phyloP scores from a whole-genome alignment of 1,140 invertebrate genomes.

The Drosophila bipectinata region DNA sequence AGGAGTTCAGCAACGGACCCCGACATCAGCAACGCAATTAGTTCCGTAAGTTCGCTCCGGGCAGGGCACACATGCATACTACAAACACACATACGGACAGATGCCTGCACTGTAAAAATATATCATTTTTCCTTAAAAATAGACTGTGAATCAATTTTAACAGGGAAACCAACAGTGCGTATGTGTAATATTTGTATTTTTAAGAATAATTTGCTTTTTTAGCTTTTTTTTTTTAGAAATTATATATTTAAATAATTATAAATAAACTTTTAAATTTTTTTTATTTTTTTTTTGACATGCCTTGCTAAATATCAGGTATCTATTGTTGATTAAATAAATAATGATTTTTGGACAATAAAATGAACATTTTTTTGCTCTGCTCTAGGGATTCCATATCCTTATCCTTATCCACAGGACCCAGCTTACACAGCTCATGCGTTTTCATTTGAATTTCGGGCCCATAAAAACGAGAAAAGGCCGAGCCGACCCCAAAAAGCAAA shows the following conservation, averaged over 20 bases:
- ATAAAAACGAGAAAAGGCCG: constrained; percentile 57
- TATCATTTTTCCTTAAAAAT: background rate
- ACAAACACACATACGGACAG: constrained; percentile 12
- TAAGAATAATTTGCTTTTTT: background rate
- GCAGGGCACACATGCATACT: constrained; percentile 16
- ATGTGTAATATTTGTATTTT: background rate
- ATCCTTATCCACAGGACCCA: constrained; percentile 30
- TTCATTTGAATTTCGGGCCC: constrained; percentile 51
- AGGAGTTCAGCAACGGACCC: constrained; percentile 37
- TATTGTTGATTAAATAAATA: background rate
- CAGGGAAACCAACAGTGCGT: background rate
- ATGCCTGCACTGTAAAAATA: background rate
- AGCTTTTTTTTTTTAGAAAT: too few species aligned
- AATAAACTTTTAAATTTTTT: too few species aligned
- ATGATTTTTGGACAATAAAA: background rate
- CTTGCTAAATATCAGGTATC: too few species aligned
- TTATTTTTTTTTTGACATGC: too few species aligned
- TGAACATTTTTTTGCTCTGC: background rate
- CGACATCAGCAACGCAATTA: constrained; percentile 46
- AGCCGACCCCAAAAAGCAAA: constrained; percentile 43
- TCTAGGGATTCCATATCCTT: constrained; percentile 12
- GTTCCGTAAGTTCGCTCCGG: constrained; percentile 37
- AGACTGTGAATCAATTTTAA: background rate
- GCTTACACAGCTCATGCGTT: constrained; percentile 53
- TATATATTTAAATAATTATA: too few species aligned